Conservation (phyloP, 1,140 invertebrate species). For the Drosophila nigrodunni region DNA sequence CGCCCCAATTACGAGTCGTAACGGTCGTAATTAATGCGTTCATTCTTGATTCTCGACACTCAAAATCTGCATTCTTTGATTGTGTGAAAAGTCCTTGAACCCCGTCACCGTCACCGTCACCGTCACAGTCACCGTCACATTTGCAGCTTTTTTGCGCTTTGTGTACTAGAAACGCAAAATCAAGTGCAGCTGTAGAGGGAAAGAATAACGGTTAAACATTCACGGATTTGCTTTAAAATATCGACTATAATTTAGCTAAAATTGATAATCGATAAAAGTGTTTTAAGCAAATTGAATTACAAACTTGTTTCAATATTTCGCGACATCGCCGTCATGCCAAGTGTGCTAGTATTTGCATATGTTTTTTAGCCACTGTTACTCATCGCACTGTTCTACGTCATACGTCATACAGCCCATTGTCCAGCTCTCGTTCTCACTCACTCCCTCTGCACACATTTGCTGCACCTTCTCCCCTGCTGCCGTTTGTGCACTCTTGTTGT, state of each 20-base stretch:
- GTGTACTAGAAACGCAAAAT: conserved; percentile 32
- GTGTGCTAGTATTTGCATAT: background rate
- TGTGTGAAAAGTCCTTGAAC: conserved; percentile 57
- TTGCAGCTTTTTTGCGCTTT: conserved; percentile 47
- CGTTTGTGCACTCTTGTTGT: conserved; percentile 42
- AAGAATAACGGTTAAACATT: background rate
- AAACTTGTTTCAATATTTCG: background rate
- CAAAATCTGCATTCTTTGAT: conserved; percentile 14
- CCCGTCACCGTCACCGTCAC: conserved; percentile 12
- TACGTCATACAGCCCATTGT: conserved; percentile 21
- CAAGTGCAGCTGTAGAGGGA: background rate
- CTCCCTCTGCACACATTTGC: conserved; percentile 12
- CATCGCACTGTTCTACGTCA: conserved; percentile 17
- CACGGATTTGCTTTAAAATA: background rate
- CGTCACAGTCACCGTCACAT: conserved; percentile 5
- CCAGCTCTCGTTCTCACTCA: conserved; percentile 18
- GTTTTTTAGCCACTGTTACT: conserved; percentile 30
- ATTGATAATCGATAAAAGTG: background rate
- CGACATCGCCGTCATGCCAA: conserved; percentile 11
- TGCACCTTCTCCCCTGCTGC: background rate
- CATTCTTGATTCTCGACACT: background rate
- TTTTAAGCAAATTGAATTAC: conserved; percentile 8
- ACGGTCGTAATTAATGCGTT: conserved; percentile 15
- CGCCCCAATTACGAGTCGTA: conserved; percentile 24
- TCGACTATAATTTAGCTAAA: background rate